Base-by-base conservation (phyloP, 2,888 invertebrate species). In the Melanchra persicariae region DNA sequence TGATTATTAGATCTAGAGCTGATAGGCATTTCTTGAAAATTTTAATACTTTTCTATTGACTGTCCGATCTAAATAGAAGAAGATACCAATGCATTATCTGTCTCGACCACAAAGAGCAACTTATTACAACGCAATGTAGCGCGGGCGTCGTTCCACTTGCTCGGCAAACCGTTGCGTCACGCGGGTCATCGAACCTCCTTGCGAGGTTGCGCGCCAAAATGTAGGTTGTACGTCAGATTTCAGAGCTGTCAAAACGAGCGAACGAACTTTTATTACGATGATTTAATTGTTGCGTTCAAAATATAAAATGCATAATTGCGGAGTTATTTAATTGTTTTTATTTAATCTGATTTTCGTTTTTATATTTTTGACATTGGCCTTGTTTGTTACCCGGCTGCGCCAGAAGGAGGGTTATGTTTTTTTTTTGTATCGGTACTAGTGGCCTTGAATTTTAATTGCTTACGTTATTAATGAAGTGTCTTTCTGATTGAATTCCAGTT, bases 91-190 rank as follows among this genome's bases (percentile, higher is more conserved):
- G 57, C 30, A 74, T 60, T 74, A 65, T 68, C 37, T 63, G 60
- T 65, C 24, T 52, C 22, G 49, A 58, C 59, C 70, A 57, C 76
- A 65, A 67, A 65, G 66, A 61, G 55, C 54, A 59, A 54, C 66
- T 61, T 63, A 60, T 52, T 67, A 62, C 71, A 69, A 34, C 54
- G 77, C 77, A n/a, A 80, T 73, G 85, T 82, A 70, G 80, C 85
- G 81, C 87, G 88, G 85, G 61, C 87, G 80, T 87, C 84, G 89
- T 85, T 81, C 91, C 74, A 92, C 90, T 91, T 92, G 88, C 81
- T 81, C 88, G 79, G 63, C 68, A 83, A 84, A 76, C 70, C 86
- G 88, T 91, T 92, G 86, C 92, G 88, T 91, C 91, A 91, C 83
- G 80, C 70, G 84, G 89, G 89, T 87, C 87, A 85, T 84, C 88